Evolutionary conservation across 2,113 vertebrate species (phyloP).

Genomic region (Vireo altiloquus): DNA sequence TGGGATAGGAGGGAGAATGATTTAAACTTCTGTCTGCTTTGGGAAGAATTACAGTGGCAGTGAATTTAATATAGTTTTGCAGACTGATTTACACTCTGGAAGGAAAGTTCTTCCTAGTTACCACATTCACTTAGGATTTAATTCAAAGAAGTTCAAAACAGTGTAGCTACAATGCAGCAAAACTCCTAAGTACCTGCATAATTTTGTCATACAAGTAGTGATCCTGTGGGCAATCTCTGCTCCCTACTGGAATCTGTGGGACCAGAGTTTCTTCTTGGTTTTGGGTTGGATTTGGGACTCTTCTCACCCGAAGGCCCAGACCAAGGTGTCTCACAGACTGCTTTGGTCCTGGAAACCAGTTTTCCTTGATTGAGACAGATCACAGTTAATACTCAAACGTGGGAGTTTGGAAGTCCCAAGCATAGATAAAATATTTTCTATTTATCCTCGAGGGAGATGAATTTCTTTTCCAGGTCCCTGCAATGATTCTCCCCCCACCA

Average conservation of each 20-base stretch:
- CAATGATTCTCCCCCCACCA: not conserved
- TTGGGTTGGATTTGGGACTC: not conserved
- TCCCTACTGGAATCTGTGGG: not conserved
- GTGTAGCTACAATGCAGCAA: not conserved
- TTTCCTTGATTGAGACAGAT: not conserved
- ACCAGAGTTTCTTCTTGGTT: not conserved
- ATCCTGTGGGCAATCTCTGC: not conserved
- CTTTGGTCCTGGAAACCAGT: not conserved
- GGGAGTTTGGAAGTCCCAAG: not conserved
- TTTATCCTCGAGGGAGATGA: not conserved
- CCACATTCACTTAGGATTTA: not conserved
- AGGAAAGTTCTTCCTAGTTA: not conserved
- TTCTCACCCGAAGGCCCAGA: not conserved
- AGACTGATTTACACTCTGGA: not conserved
- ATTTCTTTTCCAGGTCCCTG: not conserved
- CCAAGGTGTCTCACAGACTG: not conserved
- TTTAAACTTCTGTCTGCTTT: not conserved
- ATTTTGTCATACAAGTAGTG: not conserved
- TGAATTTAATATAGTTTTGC: not conserved
- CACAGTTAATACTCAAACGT: fast-evolving
- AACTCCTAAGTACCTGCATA: not conserved
- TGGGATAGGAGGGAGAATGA: not conserved
- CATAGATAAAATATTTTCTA: not conserved
- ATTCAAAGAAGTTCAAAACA: not conserved
- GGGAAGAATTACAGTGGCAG: not conserved